These are phyloP conservation scores for Dicentrarchus labrax DNA, from an alignment of 2,113 vertebrate genomes.

Conservation along the genomic window DNA sequence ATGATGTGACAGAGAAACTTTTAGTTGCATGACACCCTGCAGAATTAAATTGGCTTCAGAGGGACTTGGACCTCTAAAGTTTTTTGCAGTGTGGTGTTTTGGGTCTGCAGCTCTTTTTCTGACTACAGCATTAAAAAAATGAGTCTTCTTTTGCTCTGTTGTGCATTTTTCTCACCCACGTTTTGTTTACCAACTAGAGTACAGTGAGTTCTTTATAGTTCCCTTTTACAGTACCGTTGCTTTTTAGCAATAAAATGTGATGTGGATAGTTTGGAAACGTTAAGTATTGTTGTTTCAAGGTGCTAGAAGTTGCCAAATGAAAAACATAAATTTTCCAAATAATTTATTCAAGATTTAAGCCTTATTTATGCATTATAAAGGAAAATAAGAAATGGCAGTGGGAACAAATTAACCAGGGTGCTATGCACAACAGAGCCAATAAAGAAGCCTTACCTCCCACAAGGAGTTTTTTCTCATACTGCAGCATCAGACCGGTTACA, in stretches of 20 bases:
- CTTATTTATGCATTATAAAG: constrained; percentile 22
- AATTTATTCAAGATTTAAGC: not conserved
- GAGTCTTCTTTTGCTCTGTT: constrained; percentile 40
- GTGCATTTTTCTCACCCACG: constrained; percentile 18
- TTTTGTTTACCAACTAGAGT: constrained; percentile 6
- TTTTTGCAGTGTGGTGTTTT: constrained; percentile 54
- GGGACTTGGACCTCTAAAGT: constrained; percentile 42
- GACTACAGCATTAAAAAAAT: constrained; percentile 40
- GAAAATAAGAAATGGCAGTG: constrained; percentile 17
- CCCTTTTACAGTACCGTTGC: not conserved
- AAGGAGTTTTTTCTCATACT: constrained; percentile 10
- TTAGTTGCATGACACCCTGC: constrained; percentile 57
- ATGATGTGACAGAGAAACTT: constrained; percentile 53
- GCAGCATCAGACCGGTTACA: not conserved
- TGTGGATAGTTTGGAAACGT: constrained; percentile 12
- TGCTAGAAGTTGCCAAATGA: constrained; percentile 5
- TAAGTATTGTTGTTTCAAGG: not conserved
- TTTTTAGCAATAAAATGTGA: not conserved
- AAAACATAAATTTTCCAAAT: not conserved
- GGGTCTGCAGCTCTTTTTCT: constrained; percentile 34
- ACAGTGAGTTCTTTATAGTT: constrained; percentile 4
- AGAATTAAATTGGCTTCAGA: constrained; percentile 65
- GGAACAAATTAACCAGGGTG: constrained; percentile 28
- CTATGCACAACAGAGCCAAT: constrained; percentile 16
- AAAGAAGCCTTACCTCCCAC: constrained; percentile 8